Conservation (phyloP, 1,140 invertebrate species). For the Sminthurides bifidus region DNA sequence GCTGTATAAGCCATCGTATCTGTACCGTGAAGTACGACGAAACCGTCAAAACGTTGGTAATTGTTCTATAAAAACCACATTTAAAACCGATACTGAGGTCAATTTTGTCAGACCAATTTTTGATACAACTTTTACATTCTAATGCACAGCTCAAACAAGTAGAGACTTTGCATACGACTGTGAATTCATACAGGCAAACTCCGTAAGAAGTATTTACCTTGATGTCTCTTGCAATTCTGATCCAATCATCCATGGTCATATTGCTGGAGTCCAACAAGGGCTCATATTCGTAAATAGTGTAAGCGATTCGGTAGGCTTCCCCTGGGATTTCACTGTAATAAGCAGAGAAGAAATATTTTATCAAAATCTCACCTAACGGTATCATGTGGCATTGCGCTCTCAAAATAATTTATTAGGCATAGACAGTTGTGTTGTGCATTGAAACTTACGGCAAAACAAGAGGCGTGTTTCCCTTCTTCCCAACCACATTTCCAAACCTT, state of each 20-base stretch:
- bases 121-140: no score
- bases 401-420: no score
- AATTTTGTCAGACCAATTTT: no score
- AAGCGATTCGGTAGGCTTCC: slow-evolving; percentile 51
- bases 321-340: slow-evolving; percentile 38
- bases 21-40: slow-evolving; percentile 91
- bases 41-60: slow-evolving; percentile 79
- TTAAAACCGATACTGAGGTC: no score
- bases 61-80: slow-evolving; percentile 49
- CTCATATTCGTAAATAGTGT: slow-evolving; percentile 74
- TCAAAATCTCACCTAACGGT: no score
- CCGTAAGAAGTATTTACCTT: slow-evolving; percentile 49
- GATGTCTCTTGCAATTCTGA: slow-evolving; percentile 75
- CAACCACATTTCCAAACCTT: slow-evolving; percentile 39
- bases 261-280: slow-evolving; percentile 83
- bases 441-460: slow-evolving; percentile 57
- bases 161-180: no score
- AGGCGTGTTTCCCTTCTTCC: slow-evolving; percentile 39
- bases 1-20: slow-evolving; percentile 94
- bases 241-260: slow-evolving; percentile 85
- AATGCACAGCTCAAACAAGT: no score
- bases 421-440: no score
- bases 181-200: no score
- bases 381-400: no score
- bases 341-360: no score